Conservation (phyloP, 2,113 vertebrate species). For the Tychaedon coryphoeus region DNA sequence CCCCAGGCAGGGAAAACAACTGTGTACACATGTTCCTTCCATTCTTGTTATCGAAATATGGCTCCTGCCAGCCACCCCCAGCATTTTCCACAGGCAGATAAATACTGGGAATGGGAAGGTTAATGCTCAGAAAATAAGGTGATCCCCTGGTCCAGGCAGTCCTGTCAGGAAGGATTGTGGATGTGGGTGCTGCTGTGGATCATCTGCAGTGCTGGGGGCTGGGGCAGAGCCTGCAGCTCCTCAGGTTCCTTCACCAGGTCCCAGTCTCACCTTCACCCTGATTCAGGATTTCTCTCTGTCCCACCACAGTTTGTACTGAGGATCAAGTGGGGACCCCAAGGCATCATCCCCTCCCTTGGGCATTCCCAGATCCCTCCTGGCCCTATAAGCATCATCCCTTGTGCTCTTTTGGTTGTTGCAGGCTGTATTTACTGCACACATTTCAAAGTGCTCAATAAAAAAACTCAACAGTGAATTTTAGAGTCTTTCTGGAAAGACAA, state of each 20-base stretch:
- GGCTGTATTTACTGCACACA: not conserved
- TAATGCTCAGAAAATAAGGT: not conserved
- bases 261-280: not conserved
- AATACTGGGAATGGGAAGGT: not conserved
- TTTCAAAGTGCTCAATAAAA: not conserved
- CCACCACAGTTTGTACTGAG: not conserved
- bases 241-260: not conserved
- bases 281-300: not conserved
- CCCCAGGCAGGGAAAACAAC: slow-evolving; percentile 46
- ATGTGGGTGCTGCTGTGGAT: not conserved
- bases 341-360: accelerated
- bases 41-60: not conserved
- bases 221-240: not conserved
- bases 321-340: not conserved
- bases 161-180: accelerated
- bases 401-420: not conserved
- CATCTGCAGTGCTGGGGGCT: not conserved
- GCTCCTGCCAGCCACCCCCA: not conserved
- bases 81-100: not conserved
- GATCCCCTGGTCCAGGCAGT: accelerated
- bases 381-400: accelerated
- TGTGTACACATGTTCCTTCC: slow-evolving; percentile 34
- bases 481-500: not conserved
- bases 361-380: not conserved
- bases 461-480: not conserved